Conservation (phyloP, 2,113 vertebrate genomes). For the Marcusenius ussheri region DNA sequence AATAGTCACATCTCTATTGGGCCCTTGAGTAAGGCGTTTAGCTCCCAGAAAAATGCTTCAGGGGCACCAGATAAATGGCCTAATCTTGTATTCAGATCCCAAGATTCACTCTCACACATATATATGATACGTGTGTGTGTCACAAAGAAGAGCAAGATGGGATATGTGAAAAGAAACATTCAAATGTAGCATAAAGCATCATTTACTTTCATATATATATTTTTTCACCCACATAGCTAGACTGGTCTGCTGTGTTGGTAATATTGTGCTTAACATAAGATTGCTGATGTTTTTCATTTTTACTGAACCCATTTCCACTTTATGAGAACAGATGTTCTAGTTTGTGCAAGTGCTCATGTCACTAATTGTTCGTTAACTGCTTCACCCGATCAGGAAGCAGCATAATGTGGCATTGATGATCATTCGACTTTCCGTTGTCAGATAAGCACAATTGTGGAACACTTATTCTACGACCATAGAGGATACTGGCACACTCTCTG, state of each 20-base stretch:
- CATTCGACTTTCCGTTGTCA: background rate
- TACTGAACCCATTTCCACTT: background rate
- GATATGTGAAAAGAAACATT: background rate
- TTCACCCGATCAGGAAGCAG: background rate
- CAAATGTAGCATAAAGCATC: background rate
- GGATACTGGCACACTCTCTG: background rate
- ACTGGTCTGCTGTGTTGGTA: background rate
- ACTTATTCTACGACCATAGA: background rate
- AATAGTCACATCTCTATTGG: background rate
- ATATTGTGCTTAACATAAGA: background rate
- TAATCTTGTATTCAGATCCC: background rate
- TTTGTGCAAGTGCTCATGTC: background rate
- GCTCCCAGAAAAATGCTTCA: background rate
- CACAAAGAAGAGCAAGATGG: background rate
- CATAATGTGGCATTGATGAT: too few species aligned
- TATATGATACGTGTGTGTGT: background rate
- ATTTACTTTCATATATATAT: background rate
- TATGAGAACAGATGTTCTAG: background rate
- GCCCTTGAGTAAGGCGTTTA: background rate
- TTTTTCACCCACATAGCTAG: background rate
- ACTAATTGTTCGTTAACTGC: background rate
- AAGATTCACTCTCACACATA: background rate
- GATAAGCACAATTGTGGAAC: background rate
- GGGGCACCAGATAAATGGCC: too few species aligned
- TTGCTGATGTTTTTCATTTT: background rate